These are phyloP conservation scores for Yponomeuta plumbellus DNA, from an alignment of 2,888 invertebrate species.

Conservation along the genomic window DNA sequence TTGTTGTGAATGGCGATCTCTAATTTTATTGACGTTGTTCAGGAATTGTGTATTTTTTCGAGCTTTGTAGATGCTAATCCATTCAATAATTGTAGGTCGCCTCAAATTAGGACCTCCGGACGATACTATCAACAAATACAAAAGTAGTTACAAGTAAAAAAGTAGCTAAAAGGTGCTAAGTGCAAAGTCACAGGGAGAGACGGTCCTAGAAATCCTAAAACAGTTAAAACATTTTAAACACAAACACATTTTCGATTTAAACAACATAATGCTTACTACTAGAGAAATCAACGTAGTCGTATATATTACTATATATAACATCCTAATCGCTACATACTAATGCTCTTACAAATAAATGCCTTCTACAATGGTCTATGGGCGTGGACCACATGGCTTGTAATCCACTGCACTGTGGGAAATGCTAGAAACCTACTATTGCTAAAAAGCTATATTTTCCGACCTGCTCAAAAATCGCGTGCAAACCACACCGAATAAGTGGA, in stretches of 20 bases:
- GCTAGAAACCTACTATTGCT: not conserved
- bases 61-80: not conserved
- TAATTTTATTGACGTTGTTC: too few species aligned
- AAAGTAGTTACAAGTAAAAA: not conserved
- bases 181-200: conserved; percentile 37
- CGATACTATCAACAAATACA: not conserved
- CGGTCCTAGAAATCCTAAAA: conserved; percentile 31
- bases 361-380: conserved; percentile 53
- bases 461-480: too few species aligned
- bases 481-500: too few species aligned
- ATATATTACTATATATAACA: conserved; percentile 72
- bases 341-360: conserved; percentile 71
- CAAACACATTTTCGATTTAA: conserved; percentile 43
- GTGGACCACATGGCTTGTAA: conserved; percentile 20
- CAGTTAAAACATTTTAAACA: conserved; percentile 32
- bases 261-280: conserved; percentile 66
- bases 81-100: not conserved
- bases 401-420: conserved; percentile 14
- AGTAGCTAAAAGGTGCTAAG: conserved; percentile 12
- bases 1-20: too few species aligned
- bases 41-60: too few species aligned
- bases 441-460: too few species aligned
- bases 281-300: conserved; percentile 63
- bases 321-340: conserved; percentile 60
- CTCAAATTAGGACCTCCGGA: not conserved